Percentiles rank a stretch among this genome's conserved stretches.
Conservation (phyloP, 2,113 vertebrate genomes). For the Laticauda laticaudata region DNA sequence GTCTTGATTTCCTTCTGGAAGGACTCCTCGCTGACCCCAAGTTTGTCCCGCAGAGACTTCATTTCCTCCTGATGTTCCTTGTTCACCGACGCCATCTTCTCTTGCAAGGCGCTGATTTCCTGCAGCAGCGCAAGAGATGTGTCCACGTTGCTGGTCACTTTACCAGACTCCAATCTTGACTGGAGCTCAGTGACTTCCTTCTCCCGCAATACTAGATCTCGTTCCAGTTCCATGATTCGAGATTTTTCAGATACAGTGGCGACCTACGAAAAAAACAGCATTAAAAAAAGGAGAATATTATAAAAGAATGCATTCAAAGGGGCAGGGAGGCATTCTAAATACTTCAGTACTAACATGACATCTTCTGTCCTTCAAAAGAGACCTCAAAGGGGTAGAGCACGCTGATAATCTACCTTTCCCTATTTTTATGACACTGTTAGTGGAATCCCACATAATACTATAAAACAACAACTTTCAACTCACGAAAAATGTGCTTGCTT, state of each 20-base stretch:
- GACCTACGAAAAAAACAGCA: constrained; percentile 75
- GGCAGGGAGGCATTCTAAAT: background rate
- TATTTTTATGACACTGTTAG: background rate
- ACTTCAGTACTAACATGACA: background rate
- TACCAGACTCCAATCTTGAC: constrained; percentile 78
- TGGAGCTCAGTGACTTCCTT: constrained; percentile 87
- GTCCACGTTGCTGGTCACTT: constrained; percentile 74
- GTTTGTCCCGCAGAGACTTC: constrained; percentile 71
- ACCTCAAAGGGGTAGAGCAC: background rate
- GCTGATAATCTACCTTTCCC: constrained; percentile 8
- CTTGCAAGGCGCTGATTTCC: constrained; percentile 84
- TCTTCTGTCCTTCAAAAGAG: background rate
- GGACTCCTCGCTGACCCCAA: constrained; percentile 74
- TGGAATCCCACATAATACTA: background rate
- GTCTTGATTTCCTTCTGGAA: constrained; percentile 75
- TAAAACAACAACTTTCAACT: background rate
- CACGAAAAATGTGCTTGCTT: background rate
- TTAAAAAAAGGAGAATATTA: constrained; percentile 40
- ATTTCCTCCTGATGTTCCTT: constrained; percentile 76
- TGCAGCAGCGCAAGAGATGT: constrained; percentile 80
- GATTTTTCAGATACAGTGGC: constrained; percentile 96
- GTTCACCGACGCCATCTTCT: constrained; percentile 75
- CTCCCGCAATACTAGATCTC: constrained; percentile 79
- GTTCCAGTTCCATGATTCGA: constrained; percentile 95
- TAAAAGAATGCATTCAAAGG: background rate